A percentile compares a stretch with the other conserved stretches of the same genome.
phyloP scores from a whole-genome alignment of 2,113 vertebrate species.

The Alligator mississippiensis region DNA sequence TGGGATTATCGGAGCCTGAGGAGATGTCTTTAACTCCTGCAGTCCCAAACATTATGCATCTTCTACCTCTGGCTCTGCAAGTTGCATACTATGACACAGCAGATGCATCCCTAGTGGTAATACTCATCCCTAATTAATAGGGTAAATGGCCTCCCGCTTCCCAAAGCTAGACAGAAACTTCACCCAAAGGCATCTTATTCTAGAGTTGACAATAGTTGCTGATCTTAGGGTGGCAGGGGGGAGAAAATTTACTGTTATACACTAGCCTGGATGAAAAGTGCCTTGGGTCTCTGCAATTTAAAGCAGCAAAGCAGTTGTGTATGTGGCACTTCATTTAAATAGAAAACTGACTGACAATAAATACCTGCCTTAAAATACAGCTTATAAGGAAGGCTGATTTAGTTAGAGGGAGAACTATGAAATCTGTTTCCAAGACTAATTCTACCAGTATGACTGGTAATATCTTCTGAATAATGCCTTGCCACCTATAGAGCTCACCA shows the following conservation, averaged over 20 bases:
- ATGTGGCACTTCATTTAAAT: no score
- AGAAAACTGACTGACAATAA: no score
- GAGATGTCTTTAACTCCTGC: not conserved
- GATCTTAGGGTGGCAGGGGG: no score
- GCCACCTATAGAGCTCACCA: not conserved
- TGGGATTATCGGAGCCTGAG: not conserved
- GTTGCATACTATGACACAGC: not conserved
- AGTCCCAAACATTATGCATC: not conserved
- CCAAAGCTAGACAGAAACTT: not conserved
- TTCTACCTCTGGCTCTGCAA: not conserved
- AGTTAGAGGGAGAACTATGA: not conserved
- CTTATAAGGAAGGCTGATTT: not conserved
- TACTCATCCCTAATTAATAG: not conserved
- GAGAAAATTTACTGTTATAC: not conserved
- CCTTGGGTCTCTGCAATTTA: no score
- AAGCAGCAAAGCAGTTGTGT: no score
- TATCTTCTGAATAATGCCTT: slow-evolving; percentile 19
- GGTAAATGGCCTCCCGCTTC: not conserved
- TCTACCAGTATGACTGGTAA: not conserved
- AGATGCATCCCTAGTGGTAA: not conserved
- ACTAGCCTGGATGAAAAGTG: not conserved
- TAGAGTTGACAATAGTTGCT: not conserved
- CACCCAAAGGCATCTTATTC: not conserved
- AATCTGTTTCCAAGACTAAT: not conserved
- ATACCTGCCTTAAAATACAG: not conserved